A percentile compares a stretch with the other conserved stretches of the same genome.
phyloP scores from a whole-genome alignment of 2,113 vertebrate species.

The Pterocles orientalis region DNA sequence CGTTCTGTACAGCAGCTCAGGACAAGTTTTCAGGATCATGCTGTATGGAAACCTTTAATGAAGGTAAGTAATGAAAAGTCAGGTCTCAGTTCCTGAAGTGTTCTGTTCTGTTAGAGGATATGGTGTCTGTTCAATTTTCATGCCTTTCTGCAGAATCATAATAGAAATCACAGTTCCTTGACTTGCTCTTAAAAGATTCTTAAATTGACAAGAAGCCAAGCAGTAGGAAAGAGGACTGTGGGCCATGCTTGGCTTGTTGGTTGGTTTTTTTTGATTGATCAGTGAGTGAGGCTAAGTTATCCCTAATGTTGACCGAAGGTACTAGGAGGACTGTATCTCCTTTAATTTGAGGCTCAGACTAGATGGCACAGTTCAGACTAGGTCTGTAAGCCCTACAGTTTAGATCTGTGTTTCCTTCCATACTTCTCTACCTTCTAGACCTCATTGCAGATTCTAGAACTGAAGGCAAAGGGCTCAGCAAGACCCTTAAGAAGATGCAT shows the following conservation, averaged over 20 bases:
- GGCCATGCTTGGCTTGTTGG: background rate
- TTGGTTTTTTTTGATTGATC: background rate
- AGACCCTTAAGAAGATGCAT: background rate
- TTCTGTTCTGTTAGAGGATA: background rate
- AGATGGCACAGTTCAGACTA: background rate
- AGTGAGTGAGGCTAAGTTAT: background rate
- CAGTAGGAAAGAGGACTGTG: background rate
- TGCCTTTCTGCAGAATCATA: background rate
- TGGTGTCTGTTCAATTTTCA: background rate
- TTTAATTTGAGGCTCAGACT: background rate
- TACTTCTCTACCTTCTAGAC: background rate
- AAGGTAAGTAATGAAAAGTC: conserved; percentile 80
- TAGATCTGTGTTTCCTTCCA: background rate
- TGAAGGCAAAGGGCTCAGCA: background rate
- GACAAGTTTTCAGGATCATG: conserved; percentile 98
- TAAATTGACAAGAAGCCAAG: background rate
- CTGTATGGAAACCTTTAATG: conserved; percentile 99
- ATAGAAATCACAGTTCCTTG: background rate
- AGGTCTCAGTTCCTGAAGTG: background rate
- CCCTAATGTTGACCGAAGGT: background rate
- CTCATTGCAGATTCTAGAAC: background rate
- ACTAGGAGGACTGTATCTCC: background rate
- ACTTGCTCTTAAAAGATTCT: background rate
- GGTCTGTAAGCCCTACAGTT: background rate
- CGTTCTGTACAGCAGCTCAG: conserved; percentile 98